These are phyloP conservation scores for Epinephelus malabaricus DNA, from an alignment of 2,797 vertebrate species.

Conservation along the genomic window DNA sequence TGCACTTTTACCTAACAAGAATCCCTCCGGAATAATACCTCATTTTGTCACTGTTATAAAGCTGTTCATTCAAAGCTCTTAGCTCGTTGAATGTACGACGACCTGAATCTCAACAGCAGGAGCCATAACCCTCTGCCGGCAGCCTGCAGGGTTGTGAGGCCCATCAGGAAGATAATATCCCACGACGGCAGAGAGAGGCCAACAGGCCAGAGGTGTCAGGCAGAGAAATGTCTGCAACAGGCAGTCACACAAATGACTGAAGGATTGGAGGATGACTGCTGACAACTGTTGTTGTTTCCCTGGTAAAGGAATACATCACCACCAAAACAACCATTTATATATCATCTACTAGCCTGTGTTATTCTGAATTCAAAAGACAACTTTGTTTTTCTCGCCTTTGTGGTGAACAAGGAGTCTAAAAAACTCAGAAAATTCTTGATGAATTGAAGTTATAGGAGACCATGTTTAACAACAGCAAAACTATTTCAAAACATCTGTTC, in stretches of 20 bases:
- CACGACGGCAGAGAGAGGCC: slow-evolving; percentile 28
- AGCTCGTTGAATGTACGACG: slow-evolving; percentile 12
- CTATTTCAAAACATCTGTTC: too few species aligned
- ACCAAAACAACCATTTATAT: not conserved
- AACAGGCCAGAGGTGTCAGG: slow-evolving; percentile 16
- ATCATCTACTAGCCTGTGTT: too few species aligned
- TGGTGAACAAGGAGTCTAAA: too few species aligned
- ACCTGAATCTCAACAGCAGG: slow-evolving; percentile 44
- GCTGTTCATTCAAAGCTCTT: slow-evolving; percentile 22
- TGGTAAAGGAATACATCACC: not conserved
- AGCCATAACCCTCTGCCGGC: slow-evolving; percentile 19
- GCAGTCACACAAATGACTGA: slow-evolving; percentile 1
- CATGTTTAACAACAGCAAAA: too few species aligned
- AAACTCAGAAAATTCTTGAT: not conserved
- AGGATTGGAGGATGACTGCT: not conserved
- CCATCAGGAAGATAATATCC: slow-evolving; percentile 36
- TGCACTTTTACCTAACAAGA: slow-evolving; percentile 23
- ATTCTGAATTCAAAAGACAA: too few species aligned
- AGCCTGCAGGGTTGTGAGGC: slow-evolving; percentile 33
- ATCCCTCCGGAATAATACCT: slow-evolving; percentile 33
- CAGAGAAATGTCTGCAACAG: slow-evolving; percentile 24
- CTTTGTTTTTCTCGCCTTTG: not conserved
- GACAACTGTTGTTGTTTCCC: not conserved
- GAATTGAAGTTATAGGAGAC: too few species aligned
- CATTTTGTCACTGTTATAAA: slow-evolving; percentile 31